Percentiles rank a stretch among this genome's conserved stretches.
These are phyloP conservation scores for Synanthedon vespiformis DNA, from an alignment of 2,888 invertebrate species.

Conservation along the genomic window DNA sequence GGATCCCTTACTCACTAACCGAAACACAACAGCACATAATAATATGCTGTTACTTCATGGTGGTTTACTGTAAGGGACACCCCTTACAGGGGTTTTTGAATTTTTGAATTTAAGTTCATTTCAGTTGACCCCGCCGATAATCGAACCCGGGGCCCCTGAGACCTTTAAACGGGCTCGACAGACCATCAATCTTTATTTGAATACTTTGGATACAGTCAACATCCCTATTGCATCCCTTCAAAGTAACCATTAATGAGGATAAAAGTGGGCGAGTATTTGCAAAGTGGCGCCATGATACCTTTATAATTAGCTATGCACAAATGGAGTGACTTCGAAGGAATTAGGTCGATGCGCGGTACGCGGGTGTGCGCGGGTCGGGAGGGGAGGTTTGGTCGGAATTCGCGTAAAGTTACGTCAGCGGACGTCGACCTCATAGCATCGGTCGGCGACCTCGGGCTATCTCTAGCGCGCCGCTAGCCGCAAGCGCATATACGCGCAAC, in stretches of 20 bases:
- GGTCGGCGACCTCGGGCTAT: slow-evolving; percentile 65
- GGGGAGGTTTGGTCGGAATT: slow-evolving; percentile 41
- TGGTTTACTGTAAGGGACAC: too few relatives aligned
- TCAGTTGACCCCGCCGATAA: too few relatives aligned
- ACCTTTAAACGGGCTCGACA: too few relatives aligned
- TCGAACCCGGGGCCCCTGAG: too few relatives aligned
- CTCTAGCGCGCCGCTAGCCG: slow-evolving; percentile 53
- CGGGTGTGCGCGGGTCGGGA: slow-evolving; percentile 21
- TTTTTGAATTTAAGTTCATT: too few relatives aligned
- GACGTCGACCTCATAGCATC: slow-evolving; percentile 52
- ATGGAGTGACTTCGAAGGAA: slow-evolving; percentile 64
- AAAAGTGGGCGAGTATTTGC: slow-evolving; percentile 34
- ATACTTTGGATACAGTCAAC: too few relatives aligned
- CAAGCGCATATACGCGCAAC: slow-evolving; percentile 42
- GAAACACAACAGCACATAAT: too few relatives aligned
- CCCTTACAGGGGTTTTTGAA: too few relatives aligned
- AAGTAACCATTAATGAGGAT: slow-evolving; percentile 20
- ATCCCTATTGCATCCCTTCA: background rate
- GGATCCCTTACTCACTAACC: too few relatives aligned
- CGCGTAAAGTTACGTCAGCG: slow-evolving; percentile 70
- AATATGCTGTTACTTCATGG: too few relatives aligned
- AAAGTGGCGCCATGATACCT: slow-evolving; percentile 37
- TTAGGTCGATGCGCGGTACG: slow-evolving; percentile 52
- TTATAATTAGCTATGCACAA: slow-evolving; percentile 66
- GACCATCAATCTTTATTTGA: too few relatives aligned